These are phyloP conservation scores for Cantharis rufa DNA, from an alignment of 2,888 invertebrate species.

Conservation along the genomic window DNA sequence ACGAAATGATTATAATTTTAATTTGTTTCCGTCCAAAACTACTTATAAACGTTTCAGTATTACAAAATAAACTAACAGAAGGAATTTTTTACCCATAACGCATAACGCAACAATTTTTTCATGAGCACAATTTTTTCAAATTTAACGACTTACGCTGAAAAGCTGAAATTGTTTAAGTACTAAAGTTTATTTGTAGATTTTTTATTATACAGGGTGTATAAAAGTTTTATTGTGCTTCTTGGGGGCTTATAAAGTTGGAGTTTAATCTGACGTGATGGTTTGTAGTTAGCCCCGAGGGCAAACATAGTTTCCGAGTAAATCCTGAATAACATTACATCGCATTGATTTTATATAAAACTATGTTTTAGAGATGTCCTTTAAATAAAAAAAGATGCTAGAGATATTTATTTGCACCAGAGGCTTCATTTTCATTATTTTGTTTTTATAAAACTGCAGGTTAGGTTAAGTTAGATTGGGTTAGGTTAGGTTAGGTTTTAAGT, in stretches of 20 bases:
- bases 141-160: background rate
- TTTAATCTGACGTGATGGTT: background rate
- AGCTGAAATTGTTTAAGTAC: background rate
- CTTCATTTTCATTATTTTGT: too few species aligned
- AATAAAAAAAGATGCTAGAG: too few species aligned
- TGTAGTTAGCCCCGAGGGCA: background rate
- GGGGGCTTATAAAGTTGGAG: background rate
- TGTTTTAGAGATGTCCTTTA: background rate
- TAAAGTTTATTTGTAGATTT: background rate
- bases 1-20: slow-evolving; percentile 1
- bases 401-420: too few species aligned
- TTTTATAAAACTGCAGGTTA: too few species aligned
- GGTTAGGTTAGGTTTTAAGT: too few species aligned
- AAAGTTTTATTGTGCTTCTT: background rate
- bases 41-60: slow-evolving; percentile 2
- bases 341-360: background rate
- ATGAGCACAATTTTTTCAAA: background rate
- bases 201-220: background rate
- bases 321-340: background rate
- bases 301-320: background rate
- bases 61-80: background rate
- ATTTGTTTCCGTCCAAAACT: background rate
- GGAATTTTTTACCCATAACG: background rate
- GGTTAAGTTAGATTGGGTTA: too few species aligned
- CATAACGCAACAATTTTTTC: background rate